These are phyloP conservation scores for human DNA, from an alignment of 2,113 vertebrate species.

Conservation along the genomic window DNA sequence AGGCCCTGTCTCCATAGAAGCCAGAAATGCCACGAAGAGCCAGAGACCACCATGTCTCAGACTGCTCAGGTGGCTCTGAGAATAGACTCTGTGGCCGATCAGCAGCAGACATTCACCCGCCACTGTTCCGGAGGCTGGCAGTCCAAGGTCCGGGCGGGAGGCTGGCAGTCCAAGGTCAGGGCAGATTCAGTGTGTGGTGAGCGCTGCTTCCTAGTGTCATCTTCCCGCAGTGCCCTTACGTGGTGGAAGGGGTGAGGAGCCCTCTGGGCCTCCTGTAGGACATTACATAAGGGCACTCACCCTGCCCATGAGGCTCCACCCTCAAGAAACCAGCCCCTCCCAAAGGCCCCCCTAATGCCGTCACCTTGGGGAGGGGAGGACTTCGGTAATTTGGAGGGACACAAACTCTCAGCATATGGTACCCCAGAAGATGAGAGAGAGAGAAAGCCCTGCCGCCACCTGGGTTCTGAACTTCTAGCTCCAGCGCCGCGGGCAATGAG, in stretches of 20 bases:
- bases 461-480: too few relatives aligned
- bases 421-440: too few relatives aligned
- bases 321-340: neutral
- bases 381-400: neutral
- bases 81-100: neutral
- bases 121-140: neutral
- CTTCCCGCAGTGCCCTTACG: rapidly evolving
- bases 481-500: too few relatives aligned
- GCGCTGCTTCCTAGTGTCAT: neutral
- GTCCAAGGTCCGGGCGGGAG: too few relatives aligned
- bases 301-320: neutral
- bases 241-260: too few relatives aligned
- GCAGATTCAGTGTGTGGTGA: neutral
- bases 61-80: neutral
- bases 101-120: neutral
- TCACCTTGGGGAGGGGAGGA: neutral
- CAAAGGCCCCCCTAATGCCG: neutral
- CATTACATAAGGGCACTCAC: neutral
- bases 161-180: too few relatives aligned
- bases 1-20: neutral
- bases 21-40: neutral
- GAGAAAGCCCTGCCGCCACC: too few relatives aligned
- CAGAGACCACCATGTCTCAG: too few relatives aligned
- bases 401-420: too few relatives aligned
- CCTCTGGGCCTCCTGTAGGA: too few relatives aligned